Evolutionary conservation across 1,140 invertebrate genomes (phyloP).

Genomic region (Meteorus sp.): DNA sequence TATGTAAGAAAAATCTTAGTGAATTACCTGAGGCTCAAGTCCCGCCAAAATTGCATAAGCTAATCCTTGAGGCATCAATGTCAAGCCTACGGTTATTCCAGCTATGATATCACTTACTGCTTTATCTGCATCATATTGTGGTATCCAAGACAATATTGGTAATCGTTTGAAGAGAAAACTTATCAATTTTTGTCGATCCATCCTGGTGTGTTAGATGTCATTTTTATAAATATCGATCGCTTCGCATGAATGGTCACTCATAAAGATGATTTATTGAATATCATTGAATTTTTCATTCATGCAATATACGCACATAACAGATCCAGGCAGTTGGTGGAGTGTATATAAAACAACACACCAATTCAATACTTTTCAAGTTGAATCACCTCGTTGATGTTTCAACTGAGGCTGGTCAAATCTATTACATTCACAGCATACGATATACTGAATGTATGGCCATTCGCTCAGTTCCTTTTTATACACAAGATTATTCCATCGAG

Average conservation of each 20-base stretch:
- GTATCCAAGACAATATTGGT: constrained; percentile 71
- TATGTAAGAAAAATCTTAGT: constrained; percentile 10
- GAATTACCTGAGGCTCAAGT: constrained; percentile 74
- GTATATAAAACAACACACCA: too few species aligned
- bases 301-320: too few species aligned
- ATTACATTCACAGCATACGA: constrained; percentile 10
- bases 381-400: neutral
- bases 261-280: too few species aligned
- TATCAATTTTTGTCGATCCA: constrained; percentile 13
- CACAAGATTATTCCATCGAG: constrained; percentile 3
- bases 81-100: constrained; percentile 83
- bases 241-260: too few species aligned
- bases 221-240: constrained; percentile 18
- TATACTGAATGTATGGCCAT: constrained; percentile 6
- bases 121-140: constrained; percentile 72
- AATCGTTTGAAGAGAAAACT: constrained; percentile 51
- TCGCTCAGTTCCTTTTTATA: constrained; percentile 4
- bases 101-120: constrained; percentile 77
- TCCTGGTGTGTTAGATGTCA: neutral
- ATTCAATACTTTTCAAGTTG: neutral
- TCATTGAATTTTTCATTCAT: too few species aligned
- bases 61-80: constrained; percentile 85
- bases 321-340: too few species aligned
- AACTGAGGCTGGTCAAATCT: constrained; percentile 6
- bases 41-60: constrained; percentile 85